Base-by-base conservation (phyloP, 2,113 vertebrate genomes). In the Himantopus leucocephalus region DNA sequence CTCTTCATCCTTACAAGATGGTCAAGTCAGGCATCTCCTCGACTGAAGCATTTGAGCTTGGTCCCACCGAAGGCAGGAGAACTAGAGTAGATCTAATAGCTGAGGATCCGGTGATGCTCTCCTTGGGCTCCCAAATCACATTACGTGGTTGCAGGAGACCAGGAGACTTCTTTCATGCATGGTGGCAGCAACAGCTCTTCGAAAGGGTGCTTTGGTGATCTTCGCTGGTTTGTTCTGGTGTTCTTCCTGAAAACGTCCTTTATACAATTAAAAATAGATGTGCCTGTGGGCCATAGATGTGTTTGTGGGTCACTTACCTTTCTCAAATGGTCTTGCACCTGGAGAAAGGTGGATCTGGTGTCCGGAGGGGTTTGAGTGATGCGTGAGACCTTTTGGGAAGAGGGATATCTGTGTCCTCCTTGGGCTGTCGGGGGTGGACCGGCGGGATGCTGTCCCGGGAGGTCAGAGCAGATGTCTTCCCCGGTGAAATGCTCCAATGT, bases 271-370 rank as follows among this genome's bases (percentile, higher is more conserved):
- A 41, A 29, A n/a, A 59, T 1, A 52, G 35, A 7, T 8, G 1
- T 18, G 13, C 20, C 12, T 0, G 3, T 0, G 1, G 23, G 23
- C 60, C 17, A 16, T 2, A 52, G 39, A 8, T 9, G 1, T 21
- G 13, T 26, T 12, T 0, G 4, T 0, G 1, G 23, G 21, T 64
- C 17, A 0, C 26, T 41, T 20, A 5, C 2, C 10, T 10, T n/a
- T 52, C 68, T 72, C 64, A 43, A n/a, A 32, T 16, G 80, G 10
- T 37, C 15, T 7, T 74, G 11, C 12, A 12, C 17, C n/a, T 5
- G 34, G 39, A n/a, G 34, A n/a, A 75, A 48, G 45, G 53, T 39
- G 45, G 66, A 45, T n/a, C 32, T 6, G 47, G 16, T 39, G 55
- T 45, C 48, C 60, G 48, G 85, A 77, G 30, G 30, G 47, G 6